Evolutionary conservation across 1,140 invertebrate species (phyloP), one percentile per base, ranked within the genome.

Genomic region (Drosophila biarmipes): DNA sequence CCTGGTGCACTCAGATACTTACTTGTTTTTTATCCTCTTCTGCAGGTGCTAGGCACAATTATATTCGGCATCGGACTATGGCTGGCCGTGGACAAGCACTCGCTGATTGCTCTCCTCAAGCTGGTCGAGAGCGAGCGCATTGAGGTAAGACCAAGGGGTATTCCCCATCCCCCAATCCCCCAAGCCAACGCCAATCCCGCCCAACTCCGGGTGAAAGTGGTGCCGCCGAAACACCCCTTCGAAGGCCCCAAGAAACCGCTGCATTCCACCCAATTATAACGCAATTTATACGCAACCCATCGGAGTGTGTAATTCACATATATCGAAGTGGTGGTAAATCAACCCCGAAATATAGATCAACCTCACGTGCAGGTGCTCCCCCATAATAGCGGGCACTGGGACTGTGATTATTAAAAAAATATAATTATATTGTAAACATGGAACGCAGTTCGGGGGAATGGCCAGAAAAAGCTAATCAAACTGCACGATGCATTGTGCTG

Each of bases 31-130:
- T 58, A 35, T 46, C 24, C 8, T 27, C 34, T 56, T 76, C 78
- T 66, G 58, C 93, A 97, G 96, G 91, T 96, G 80, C 93, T 95
- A 72, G 96, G 96, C 78, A 95, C 95, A 80, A 94, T 94, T 53
- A 94, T 96, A 48, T 92, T 97, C 46, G 94, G 95, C 14, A 93
- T 96, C 48, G 96, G 96, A 78, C 95, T 96, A 91, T 97, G 96
- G 96, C 91, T 97, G 4, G 93, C 94, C 17, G 94, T 95, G 14
- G 96, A 96, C 91, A 94, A 94, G 75, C 94, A 93, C 67, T 95
- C 96, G 8, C 93, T 95, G 77, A 93, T 95, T 61, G 93, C 94
- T 71, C 92, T 96, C 71, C 93, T 94, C 54, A 94, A 93, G 84
- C 93, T 94, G 76, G 93, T 94, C 59, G 94, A 95, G 66, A 92